Evolutionary conservation across 1,140 invertebrate genomes (phyloP), one percentile per base, ranked within the genome.

Genomic region (Drosophila melanica): DNA sequence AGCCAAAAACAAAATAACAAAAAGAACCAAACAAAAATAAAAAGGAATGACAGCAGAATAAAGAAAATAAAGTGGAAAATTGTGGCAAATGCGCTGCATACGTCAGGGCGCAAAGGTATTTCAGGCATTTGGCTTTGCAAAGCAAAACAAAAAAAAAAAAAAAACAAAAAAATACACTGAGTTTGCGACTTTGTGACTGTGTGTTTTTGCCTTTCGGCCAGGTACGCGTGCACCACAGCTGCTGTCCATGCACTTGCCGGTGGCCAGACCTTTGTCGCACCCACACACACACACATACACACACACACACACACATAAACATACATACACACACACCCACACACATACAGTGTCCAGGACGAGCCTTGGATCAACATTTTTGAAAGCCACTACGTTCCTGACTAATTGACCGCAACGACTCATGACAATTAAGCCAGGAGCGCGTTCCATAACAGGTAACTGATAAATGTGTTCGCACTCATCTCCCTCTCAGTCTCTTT

Each of bases 341-440:
- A 5, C 42, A 47, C 14, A 14, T 16, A 23, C 20, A 1, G 20
- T 20, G 42, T 51, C 53, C 39, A 23, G 37, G 53, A 18, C 55
- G 12, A 60, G 55, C 57, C 70, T 59, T 66, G 64, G 55, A 33
- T 64, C 59, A 62, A 68, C 65, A 74, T 60, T 41, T 42, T 68
- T 60, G 54, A 59, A 54, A 68, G 41, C 55, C 44, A 64, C 42
- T 60, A 30, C 39, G 18, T 68, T 68, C 50, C 45, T 48, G 41
- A 54, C 65, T 74, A 69, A 69, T 69, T 60, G 58, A 68, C 71
- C 50, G 18, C 44, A 74, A 60, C 45, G 65, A 55, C 51, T 57
- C 65, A 48, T 47, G 50, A 62, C 64, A 68, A 67, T 60, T 74
- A 68, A 60, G 71, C 35, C 55, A 74, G 58, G 55, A 62, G 57